Base-by-base conservation (phyloP, 2,888 invertebrate species). In the Endomychus coccineus region DNA sequence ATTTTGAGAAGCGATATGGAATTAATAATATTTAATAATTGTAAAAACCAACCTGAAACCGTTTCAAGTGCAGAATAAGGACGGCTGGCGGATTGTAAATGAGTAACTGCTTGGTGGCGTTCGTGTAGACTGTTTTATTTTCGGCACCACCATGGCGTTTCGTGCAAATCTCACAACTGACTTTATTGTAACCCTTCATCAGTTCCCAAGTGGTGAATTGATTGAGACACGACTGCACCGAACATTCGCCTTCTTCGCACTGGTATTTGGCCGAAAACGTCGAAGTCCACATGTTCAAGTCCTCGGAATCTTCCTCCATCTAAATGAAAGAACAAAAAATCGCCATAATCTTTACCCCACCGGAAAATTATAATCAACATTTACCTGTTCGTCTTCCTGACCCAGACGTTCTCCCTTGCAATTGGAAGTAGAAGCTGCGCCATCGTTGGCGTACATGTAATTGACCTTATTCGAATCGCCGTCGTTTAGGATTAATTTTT, bases 81-180 rank as follows among this genome's bases (percentile, higher is more conserved):
- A 97, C 83, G 3, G 92, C 86, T 1, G 97, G 97, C 14, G 94
- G 92, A 57, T 81, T 80, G 45, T 86, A 87, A 16, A 98, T 82
- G 22, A 95, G 72, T 64, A 88, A 78, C 50, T 88, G 83, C 61
- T 88, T 85, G 1, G 85, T 84, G 24, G 86, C 84, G 56, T 84
- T 81, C 1, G 86, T 85, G 61, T 83, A 80, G 1, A 88, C 76
- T 3, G 82, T 79, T 59, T 83, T 84, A 11, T 78, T 79, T 37
- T 77, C 74, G 37, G 76, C 74, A 24, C 74, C 77, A 49, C 80
- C 80, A 43, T 75, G 70, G n/a, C 77, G 67, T 45, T 78, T 77
- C 1, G 89, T 89, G 67, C 97, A 97, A 27, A 80, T 77, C 56
- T 90, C 88, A 64, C 97, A 97, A 36, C 85, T 83, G 29, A 96